phyloP scores from a whole-genome alignment of 2,888 invertebrate genomes.

The Dusona sp. region DNA sequence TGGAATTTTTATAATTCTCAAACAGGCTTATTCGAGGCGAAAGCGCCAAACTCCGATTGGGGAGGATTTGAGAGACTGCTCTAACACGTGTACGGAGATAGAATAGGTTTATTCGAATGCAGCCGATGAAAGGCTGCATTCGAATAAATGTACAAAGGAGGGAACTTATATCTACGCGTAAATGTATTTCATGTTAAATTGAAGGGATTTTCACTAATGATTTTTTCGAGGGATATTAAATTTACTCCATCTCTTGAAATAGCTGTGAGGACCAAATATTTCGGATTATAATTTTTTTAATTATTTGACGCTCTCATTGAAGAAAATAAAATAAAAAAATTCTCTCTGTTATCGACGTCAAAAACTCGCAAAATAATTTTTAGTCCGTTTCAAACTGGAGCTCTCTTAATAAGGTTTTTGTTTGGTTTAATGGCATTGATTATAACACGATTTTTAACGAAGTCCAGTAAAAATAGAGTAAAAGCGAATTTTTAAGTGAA shows the following conservation, averaged over 20 bases:
- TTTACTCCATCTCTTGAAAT: background rate
- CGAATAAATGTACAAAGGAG: background rate
- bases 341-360: background rate
- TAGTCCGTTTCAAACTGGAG: background rate
- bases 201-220: background rate
- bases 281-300: background rate
- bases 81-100: slow-evolving; percentile 42
- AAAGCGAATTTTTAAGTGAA: no score
- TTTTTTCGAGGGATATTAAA: background rate
- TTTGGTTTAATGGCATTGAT: no score
- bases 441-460: no score
- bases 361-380: background rate
- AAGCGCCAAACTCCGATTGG: slow-evolving; percentile 14
- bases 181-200: background rate
- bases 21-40: slow-evolving; percentile 8
- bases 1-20: slow-evolving; percentile 53
- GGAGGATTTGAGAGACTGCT: slow-evolving; percentile 23
- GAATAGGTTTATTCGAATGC: slow-evolving; percentile 45
- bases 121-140: slow-evolving; percentile 46
- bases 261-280: background rate
- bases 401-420: no score
- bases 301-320: background rate
- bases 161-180: background rate
- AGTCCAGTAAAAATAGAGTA: no score
- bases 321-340: background rate